Conservation (phyloP, 1,140 invertebrate genomes). For the Brachionus calyciflorus region DNA sequence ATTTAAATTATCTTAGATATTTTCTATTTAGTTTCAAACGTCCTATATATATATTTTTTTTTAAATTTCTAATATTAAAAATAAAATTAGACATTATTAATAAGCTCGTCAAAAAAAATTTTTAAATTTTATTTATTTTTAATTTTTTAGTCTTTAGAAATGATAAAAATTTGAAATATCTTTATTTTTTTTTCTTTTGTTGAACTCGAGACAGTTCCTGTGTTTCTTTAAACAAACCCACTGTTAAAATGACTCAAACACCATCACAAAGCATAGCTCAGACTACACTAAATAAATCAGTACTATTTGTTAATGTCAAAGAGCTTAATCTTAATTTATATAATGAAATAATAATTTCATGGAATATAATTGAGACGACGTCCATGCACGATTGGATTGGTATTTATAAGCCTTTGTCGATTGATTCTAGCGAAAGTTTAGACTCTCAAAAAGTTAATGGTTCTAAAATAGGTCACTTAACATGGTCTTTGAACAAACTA, state of each 20-base stretch:
- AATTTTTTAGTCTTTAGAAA: too few species aligned
- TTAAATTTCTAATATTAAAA: too few species aligned
- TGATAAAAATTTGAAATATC: too few species aligned
- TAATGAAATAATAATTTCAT: slow-evolving; percentile 44
- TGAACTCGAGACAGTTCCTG: too few species aligned
- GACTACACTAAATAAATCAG: slow-evolving; percentile 24
- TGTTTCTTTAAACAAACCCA: too few species aligned
- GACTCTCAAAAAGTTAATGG: slow-evolving; percentile 28
- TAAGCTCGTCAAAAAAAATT: too few species aligned
- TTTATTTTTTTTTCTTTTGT: too few species aligned
- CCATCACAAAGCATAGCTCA: neutral
- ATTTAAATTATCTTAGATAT: too few species aligned
- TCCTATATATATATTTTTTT: too few species aligned
- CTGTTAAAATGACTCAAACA: slow-evolving; percentile 14
- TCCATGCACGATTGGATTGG: slow-evolving; percentile 31
- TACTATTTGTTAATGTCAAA: slow-evolving; percentile 35
- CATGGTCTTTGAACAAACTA: slow-evolving; percentile 7
- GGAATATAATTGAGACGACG: slow-evolving; percentile 35
- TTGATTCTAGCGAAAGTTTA: neutral
- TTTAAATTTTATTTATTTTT: too few species aligned
- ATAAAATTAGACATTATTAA: too few species aligned
- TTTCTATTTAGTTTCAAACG: too few species aligned
- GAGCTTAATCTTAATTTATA: slow-evolving; percentile 38
- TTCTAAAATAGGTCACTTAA: slow-evolving; percentile 41
- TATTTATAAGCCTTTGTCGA: neutral